phyloP scores from a whole-genome alignment of 64 coral and sea anemone genomes.

The Porites australiensis region DNA sequence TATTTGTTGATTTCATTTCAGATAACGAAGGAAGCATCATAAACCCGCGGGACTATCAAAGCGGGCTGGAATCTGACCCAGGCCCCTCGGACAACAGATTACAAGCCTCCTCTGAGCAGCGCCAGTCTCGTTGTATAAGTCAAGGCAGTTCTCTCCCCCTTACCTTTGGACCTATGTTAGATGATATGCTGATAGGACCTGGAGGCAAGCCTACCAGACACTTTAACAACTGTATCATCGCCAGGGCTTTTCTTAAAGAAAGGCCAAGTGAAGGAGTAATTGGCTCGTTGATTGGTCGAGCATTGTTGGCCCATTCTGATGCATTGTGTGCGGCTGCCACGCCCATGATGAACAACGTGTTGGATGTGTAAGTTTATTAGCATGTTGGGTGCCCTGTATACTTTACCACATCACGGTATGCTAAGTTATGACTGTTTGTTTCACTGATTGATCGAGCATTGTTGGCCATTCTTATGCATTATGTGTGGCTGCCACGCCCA shows the following conservation, averaged over 20 bases:
- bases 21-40: slow-evolving; percentile 46
- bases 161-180: slow-evolving; percentile 71
- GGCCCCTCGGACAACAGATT: slow-evolving; percentile 29
- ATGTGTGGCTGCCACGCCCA: slow-evolving; percentile 90
- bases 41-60: neutral
- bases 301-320: slow-evolving; percentile 87
- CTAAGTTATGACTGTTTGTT: slow-evolving; percentile 40
- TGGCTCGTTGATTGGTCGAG: slow-evolving; percentile 80
- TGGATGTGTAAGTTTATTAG: slow-evolving; percentile 87
- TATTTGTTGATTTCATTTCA: slow-evolving; percentile 10
- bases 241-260: slow-evolving; percentile 96
- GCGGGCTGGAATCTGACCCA: neutral
- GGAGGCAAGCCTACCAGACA: slow-evolving; percentile 88
- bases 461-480: slow-evolving; percentile 86
- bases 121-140: slow-evolving; percentile 77
- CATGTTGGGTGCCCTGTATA: neutral
- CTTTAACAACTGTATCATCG: slow-evolving; percentile 89
- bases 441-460: slow-evolving; percentile 84
- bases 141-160: slow-evolving; percentile 73
- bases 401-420: too few relatives aligned
- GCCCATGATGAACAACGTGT: slow-evolving; percentile 85
- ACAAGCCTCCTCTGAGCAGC: neutral
- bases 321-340: slow-evolving; percentile 94
- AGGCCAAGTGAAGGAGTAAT: slow-evolving; percentile 80
- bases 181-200: slow-evolving; percentile 70